Percentiles rank a stretch among this genome's conserved stretches.
phyloP scores from a whole-genome alignment of 2,888 invertebrate species.

The Pristionchus japonicus region DNA sequence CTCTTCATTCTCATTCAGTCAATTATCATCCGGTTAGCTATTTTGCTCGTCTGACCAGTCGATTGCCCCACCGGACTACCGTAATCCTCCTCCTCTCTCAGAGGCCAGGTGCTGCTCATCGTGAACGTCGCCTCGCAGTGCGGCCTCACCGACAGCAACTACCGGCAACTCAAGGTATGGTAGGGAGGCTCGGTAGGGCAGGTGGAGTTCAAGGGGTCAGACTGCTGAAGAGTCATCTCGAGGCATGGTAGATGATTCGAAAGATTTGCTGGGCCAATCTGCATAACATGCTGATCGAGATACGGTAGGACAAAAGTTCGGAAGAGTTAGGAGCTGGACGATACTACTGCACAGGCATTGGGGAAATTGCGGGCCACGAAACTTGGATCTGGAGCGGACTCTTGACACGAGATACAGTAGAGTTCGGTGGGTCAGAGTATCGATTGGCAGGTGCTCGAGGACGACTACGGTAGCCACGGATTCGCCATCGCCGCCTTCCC shows the following conservation, averaged over 20 bases:
- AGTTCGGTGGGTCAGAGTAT: not conserved
- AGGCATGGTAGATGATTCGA: too few relatives aligned
- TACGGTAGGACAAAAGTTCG: too few relatives aligned
- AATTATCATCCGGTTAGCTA: too few relatives aligned
- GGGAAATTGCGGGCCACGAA: too few relatives aligned
- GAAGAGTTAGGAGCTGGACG: too few relatives aligned
- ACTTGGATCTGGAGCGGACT: too few relatives aligned
- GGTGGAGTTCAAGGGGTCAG: not conserved
- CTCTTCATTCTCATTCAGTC: too few relatives aligned
- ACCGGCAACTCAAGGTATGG: slow-evolving; percentile 83
- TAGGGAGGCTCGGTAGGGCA: not conserved
- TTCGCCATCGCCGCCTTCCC: slow-evolving; percentile 87
- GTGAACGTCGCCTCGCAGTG: slow-evolving; percentile 91
- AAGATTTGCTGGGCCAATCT: too few relatives aligned
- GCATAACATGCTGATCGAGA: too few relatives aligned
- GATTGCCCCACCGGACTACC: not conserved
- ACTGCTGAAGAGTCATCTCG: too few relatives aligned
- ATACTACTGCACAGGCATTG: too few relatives aligned
- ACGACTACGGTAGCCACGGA: slow-evolving; percentile 84
- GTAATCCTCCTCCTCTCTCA: slow-evolving; percentile 61
- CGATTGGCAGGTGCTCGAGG: slow-evolving; percentile 79
- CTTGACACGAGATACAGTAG: too few relatives aligned
- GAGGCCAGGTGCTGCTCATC: slow-evolving; percentile 85
- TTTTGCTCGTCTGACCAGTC: not conserved
- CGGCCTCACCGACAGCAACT: slow-evolving; percentile 85